Percentiles rank a stretch among this genome's conserved stretches.
Conservation (phyloP, 1,140 invertebrate species). For the Pomacea maculata region DNA sequence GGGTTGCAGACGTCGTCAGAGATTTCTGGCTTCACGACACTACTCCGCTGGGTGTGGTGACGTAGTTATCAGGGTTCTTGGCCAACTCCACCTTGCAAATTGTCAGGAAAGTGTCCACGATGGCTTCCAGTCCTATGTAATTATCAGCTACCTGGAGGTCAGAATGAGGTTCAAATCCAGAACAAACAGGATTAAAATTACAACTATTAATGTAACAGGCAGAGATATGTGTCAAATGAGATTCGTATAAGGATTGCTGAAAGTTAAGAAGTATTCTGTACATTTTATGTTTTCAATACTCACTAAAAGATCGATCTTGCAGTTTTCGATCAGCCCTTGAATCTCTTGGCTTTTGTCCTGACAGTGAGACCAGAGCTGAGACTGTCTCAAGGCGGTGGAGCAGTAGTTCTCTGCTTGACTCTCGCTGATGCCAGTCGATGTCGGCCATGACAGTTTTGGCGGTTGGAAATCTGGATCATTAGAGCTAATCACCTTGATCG, state of each 20-base stretch:
- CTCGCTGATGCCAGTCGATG: no score
- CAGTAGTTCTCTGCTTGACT: no score
- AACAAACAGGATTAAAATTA: no score
- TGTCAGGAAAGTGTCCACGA: neutral
- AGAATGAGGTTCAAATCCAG: no score
- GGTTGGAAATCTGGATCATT: no score
- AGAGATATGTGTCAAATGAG: no score
- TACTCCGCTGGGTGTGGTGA: slow-evolving; percentile 1
- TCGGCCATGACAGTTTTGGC: no score
- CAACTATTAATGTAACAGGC: no score
- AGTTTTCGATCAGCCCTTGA: neutral
- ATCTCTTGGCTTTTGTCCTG: neutral
- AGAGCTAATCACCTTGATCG: no score
- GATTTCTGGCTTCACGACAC: slow-evolving; percentile 21
- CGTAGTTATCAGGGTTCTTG: slow-evolving; percentile 9
- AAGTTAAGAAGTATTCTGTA: no score
- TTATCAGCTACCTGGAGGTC: no score
- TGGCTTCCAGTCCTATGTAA: neutral
- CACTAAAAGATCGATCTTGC: slow-evolving; percentile 16
- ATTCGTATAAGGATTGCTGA: no score
- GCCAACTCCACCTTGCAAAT: slow-evolving; percentile 10
- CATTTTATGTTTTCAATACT: neutral
- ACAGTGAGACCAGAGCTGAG: slow-evolving; percentile 3
- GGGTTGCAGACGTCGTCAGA: slow-evolving; percentile 9
- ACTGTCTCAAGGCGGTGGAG: neutral